Percentiles rank a stretch among this genome's conserved stretches.
These are phyloP conservation scores for Gasterosteus aculeatus DNA, from an alignment of 2,113 vertebrate species.

Conservation along the genomic window DNA sequence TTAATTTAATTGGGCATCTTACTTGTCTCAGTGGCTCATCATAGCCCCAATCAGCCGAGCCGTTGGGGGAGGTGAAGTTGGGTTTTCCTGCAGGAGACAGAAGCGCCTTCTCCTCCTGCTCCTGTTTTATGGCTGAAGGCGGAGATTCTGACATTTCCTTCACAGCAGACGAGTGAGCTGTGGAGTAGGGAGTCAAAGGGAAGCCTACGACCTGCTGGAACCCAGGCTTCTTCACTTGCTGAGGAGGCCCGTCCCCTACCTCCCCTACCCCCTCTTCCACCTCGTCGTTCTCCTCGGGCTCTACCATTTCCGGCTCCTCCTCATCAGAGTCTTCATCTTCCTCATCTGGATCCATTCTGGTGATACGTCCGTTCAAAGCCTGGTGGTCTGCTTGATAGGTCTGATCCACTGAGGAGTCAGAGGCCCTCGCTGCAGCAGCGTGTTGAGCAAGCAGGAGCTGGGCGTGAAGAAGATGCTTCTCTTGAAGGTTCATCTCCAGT, in stretches of 20 bases:
- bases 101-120: slow-evolving; percentile 83
- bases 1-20: slow-evolving; percentile 50
- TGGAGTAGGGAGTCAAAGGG: slow-evolving; percentile 71
- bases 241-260: slow-evolving; percentile 39
- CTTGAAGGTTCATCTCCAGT: slow-evolving; percentile 89
- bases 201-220: slow-evolving; percentile 73
- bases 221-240: slow-evolving; percentile 78
- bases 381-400: slow-evolving; percentile 57
- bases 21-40: slow-evolving; percentile 92
- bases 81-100: slow-evolving; percentile 73
- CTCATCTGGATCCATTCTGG: slow-evolving; percentile 55
- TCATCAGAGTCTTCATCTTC: slow-evolving; percentile 78
- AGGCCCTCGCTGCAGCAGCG: slow-evolving; percentile 79
- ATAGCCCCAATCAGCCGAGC: slow-evolving; percentile 83
- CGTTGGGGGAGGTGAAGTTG: slow-evolving; percentile 71
- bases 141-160: slow-evolving; percentile 69
- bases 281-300: slow-evolving; percentile 70
- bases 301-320: slow-evolving; percentile 73
- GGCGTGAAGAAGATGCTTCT: slow-evolving; percentile 86
- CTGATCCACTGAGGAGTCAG: slow-evolving; percentile 64
- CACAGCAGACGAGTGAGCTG: slow-evolving; percentile 41
- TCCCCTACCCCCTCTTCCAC: slow-evolving; percentile 60
- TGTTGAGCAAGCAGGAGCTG: slow-evolving; percentile 89
- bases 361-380: slow-evolving; percentile 66
- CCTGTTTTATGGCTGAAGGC: slow-evolving; percentile 80